phyloP scores from a whole-genome alignment of 2,888 invertebrate species.

The Campoletis raptor region DNA sequence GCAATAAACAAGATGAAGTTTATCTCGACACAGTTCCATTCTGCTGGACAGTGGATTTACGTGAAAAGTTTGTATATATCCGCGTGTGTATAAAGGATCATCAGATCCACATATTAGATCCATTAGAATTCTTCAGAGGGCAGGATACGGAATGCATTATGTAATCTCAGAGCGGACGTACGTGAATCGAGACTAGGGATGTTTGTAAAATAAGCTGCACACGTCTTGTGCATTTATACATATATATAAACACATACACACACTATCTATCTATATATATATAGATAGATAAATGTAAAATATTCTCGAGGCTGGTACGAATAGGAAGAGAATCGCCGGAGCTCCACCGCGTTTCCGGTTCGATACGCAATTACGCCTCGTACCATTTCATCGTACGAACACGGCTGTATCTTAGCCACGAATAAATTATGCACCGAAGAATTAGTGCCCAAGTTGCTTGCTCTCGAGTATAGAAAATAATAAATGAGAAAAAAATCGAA shows the following conservation, averaged over 20 bases:
- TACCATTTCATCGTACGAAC: constrained; percentile 62
- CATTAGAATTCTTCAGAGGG: constrained; percentile 65
- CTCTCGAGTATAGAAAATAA: neutral
- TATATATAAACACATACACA: neutral
- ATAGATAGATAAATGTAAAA: constrained; percentile 29
- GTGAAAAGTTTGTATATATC: constrained; percentile 25
- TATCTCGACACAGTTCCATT: constrained; percentile 6
- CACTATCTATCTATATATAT: neutral
- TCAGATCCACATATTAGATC: constrained; percentile 60
- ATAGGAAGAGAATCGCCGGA: constrained; percentile 65
- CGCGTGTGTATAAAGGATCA: constrained; percentile 34
- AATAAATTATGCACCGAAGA: constrained; percentile 55
- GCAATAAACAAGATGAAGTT: neutral
- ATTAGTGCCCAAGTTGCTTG: constrained; percentile 44
- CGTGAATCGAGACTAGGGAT: constrained; percentile 65
- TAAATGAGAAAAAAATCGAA: constrained; percentile 17
- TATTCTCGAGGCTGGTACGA: constrained; percentile 60
- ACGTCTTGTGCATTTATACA: constrained; percentile 8
- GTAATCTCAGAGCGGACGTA: constrained; percentile 72
- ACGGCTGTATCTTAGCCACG: constrained; percentile 28
- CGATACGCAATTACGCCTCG: constrained; percentile 70
- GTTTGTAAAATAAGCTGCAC: constrained; percentile 45
- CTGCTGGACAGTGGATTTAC: neutral
- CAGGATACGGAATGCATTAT: constrained; percentile 72
- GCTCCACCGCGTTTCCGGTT: constrained; percentile 70